These are phyloP conservation scores for Tarsius wallacei DNA, from an alignment of 2,797 vertebrate genomes.

Conservation along the genomic window DNA sequence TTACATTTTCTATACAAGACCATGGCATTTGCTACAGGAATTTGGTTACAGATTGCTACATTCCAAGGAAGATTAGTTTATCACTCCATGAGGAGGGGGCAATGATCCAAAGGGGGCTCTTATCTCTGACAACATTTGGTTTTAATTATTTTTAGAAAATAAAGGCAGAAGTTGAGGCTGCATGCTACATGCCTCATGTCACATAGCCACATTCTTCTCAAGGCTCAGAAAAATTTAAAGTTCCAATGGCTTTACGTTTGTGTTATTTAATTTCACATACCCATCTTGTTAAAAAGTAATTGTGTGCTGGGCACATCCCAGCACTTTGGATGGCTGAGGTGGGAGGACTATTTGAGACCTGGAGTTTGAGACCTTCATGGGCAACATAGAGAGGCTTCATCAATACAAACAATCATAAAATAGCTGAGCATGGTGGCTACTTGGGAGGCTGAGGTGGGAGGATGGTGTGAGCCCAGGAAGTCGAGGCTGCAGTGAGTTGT, in stretches of 20 bases:
- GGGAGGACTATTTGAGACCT: too few species aligned
- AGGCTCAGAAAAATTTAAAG: not conserved
- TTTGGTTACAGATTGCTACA: not conserved
- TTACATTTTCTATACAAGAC: not conserved
- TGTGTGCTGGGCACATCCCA: not conserved
- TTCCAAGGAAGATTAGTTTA: not conserved
- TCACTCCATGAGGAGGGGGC: not conserved
- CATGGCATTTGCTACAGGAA: not conserved
- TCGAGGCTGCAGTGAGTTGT: too few species aligned
- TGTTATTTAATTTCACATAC: not conserved
- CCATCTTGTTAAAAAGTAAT: not conserved
- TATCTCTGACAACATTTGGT: not conserved
- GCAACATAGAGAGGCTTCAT: too few species aligned
- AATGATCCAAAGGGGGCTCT: not conserved
- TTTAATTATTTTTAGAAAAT: not conserved
- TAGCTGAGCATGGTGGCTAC: too few species aligned
- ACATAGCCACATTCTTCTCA: not conserved
- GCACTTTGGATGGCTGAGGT: too few species aligned
- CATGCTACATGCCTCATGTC: not conserved
- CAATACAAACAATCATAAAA: too few species aligned
- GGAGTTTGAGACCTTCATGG: too few species aligned
- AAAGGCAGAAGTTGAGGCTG: not conserved
- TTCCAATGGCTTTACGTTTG: not conserved
- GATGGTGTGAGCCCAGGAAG: too few species aligned
- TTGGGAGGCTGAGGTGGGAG: too few species aligned